A percentile compares a stretch with the other conserved stretches of the same genome.
Evolutionary conservation across 2,888 invertebrate species (phyloP).

Genomic region (Pimpla rufipes): DNA sequence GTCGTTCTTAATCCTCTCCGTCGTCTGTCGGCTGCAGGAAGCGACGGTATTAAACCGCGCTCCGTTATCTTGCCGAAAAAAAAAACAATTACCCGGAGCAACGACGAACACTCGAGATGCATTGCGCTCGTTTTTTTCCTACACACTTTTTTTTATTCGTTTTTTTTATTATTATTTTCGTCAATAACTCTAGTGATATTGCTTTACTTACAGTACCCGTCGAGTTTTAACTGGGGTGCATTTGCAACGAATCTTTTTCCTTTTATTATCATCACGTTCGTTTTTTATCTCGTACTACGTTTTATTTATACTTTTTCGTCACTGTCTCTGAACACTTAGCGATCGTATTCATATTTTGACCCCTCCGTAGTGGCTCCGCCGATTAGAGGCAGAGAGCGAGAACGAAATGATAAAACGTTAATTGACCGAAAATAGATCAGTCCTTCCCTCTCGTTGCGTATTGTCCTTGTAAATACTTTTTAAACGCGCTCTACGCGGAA

Average conservation of each 20-base stretch:
- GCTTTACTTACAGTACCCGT: slow-evolving; percentile 82
- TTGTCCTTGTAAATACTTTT: slow-evolving; percentile 31
- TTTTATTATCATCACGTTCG: slow-evolving; percentile 68
- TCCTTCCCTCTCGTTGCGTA: slow-evolving; percentile 53
- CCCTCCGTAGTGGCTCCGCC: slow-evolving; percentile 76
- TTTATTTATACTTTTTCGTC: slow-evolving; percentile 58
- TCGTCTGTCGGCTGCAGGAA: too few relatives aligned
- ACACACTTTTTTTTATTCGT: neutral
- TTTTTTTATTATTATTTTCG: slow-evolving; percentile 66
- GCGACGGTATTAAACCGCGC: slow-evolving; percentile 9
- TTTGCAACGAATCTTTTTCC: slow-evolving; percentile 84
- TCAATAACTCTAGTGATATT: slow-evolving; percentile 78
- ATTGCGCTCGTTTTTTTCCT: slow-evolving; percentile 58
- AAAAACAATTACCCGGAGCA: neutral
- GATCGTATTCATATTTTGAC: slow-evolving; percentile 85
- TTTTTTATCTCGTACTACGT: slow-evolving; percentile 46
- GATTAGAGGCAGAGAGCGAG: too few relatives aligned
- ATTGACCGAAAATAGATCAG: slow-evolving; percentile 33
- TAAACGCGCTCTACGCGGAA: slow-evolving; percentile 15
- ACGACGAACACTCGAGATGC: slow-evolving; percentile 52
- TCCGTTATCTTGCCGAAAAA: slow-evolving; percentile 39
- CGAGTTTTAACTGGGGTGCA: slow-evolving; percentile 86
- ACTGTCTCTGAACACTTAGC: slow-evolving; percentile 73
- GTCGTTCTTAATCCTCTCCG: neutral
- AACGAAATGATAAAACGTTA: slow-evolving; percentile 45